Evolutionary conservation across 1,140 invertebrate species (phyloP).

Genomic region (Latrodectus geometricus): DNA sequence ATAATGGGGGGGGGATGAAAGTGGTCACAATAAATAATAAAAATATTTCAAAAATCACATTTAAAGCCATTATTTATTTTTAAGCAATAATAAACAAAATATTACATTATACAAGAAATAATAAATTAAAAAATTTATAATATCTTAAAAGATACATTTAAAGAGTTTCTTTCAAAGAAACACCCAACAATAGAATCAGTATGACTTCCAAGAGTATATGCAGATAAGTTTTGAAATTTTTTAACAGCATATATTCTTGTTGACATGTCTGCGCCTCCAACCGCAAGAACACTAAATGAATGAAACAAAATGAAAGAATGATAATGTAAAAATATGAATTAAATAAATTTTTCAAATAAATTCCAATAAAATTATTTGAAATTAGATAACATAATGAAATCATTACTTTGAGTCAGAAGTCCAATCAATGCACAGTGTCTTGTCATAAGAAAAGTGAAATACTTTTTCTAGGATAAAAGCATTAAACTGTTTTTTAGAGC

Average conservation of each 20-base stretch:
- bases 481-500: slow-evolving; percentile 84
- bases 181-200: slow-evolving; percentile 83
- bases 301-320: not conserved
- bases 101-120: not conserved
- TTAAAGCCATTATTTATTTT: not conserved
- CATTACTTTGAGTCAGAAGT: slow-evolving; percentile 84
- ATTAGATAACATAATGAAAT: not conserved
- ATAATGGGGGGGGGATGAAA: too few species aligned
- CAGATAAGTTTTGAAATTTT: slow-evolving; percentile 76
- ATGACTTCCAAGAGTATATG: slow-evolving; percentile 80
- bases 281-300: slow-evolving; percentile 77
- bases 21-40: slow-evolving; percentile 5
- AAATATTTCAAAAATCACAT: not conserved
- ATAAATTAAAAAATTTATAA: slow-evolving; percentile 69
- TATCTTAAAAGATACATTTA: slow-evolving; percentile 75
- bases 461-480: slow-evolving; percentile 87
- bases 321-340: too few species aligned
- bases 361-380: too few species aligned
- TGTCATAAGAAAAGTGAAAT: slow-evolving; percentile 83
- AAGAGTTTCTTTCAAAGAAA: slow-evolving; percentile 88
- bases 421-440: slow-evolving; percentile 90
- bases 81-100: not conserved
- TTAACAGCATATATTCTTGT: slow-evolving; percentile 83
- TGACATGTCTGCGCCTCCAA: slow-evolving; percentile 89
- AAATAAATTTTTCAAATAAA: too few species aligned